These are phyloP conservation scores for Echinops telfairi DNA, from an alignment of 2,113 vertebrate species.

Conservation along the genomic window DNA sequence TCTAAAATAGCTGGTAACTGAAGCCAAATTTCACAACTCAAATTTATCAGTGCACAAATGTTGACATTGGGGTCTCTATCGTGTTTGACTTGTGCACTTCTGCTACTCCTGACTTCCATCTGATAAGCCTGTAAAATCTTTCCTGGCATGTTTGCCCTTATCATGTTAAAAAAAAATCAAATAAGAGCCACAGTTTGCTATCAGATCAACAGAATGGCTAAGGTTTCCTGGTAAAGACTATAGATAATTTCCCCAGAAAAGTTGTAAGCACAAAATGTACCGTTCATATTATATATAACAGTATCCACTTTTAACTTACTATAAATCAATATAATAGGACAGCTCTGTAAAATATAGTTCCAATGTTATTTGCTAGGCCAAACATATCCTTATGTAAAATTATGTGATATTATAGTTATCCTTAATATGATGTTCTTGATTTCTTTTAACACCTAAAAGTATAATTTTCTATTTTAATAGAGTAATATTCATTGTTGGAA, in stretches of 20 bases:
- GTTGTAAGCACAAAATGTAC: conserved; percentile 22
- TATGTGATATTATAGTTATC: not conserved
- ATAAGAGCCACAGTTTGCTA: conserved; percentile 12
- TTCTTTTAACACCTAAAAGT: not conserved
- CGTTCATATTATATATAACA: conserved; percentile 22
- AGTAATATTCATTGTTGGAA: conserved; percentile 9
- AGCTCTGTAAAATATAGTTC: conserved; percentile 6
- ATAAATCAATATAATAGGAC: not conserved
- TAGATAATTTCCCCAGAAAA: conserved; percentile 45
- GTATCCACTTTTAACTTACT: conserved; percentile 41
- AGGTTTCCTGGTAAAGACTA: conserved; percentile 47
- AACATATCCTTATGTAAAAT: conserved; percentile 47
- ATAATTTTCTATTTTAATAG: not conserved
- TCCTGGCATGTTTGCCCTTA: conserved; percentile 20
- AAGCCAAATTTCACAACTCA: conserved; percentile 70
- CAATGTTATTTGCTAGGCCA: not conserved
- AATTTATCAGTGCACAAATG: conserved; percentile 54
- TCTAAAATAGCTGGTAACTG: conserved; percentile 43
- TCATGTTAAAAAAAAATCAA: conserved; percentile 44
- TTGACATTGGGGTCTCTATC: conserved; percentile 50
- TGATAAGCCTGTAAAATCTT: conserved; percentile 49
- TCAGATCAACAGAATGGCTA: conserved; percentile 22
- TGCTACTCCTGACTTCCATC: conserved; percentile 45
- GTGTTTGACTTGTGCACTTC: conserved; percentile 49
- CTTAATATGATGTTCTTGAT: conserved; percentile 13